Evolutionary conservation across 2,888 invertebrate species (phyloP).

Genomic region (Apoda limacodes): DNA sequence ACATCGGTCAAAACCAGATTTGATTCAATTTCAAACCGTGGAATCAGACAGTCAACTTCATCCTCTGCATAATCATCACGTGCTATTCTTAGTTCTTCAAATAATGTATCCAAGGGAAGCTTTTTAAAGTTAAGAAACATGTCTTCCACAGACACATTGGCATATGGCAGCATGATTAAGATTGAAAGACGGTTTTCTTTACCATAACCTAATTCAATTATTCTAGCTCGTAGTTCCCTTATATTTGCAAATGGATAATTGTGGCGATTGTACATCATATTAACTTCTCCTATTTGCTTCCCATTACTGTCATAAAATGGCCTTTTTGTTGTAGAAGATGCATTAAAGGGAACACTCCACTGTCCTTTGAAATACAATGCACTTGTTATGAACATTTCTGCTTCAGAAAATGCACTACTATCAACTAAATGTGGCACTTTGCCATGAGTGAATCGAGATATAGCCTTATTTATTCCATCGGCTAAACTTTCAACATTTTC

Average conservation of each 20-base stretch:
- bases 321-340: conserved; percentile 54
- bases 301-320: conserved; percentile 70
- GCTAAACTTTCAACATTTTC: conserved; percentile 27
- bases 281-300: conserved; percentile 64
- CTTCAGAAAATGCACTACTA: conserved; percentile 47
- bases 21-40: conserved; percentile 71
- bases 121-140: conserved; percentile 64
- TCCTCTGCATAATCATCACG: conserved; percentile 67
- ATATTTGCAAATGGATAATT: conserved; percentile 71
- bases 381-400: conserved; percentile 73
- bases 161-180: conserved; percentile 74
- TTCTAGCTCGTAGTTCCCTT: conserved; percentile 66
- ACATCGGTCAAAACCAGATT: conserved; percentile 66
- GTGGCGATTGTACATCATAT: conserved; percentile 79
- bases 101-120: conserved; percentile 55
- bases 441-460: conserved; percentile 41
- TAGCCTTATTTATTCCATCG: conserved; percentile 26
- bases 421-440: conserved; percentile 38
- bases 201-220: conserved; percentile 78
- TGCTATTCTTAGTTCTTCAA: conserved; percentile 57
- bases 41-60: conserved; percentile 74
- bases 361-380: conserved; percentile 79
- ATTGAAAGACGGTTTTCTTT: conserved; percentile 67
- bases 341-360: conserved; percentile 76
- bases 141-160: conserved; percentile 55